Conservation (phyloP, 2,797 vertebrate genomes). For the Falco columbarius region DNA sequence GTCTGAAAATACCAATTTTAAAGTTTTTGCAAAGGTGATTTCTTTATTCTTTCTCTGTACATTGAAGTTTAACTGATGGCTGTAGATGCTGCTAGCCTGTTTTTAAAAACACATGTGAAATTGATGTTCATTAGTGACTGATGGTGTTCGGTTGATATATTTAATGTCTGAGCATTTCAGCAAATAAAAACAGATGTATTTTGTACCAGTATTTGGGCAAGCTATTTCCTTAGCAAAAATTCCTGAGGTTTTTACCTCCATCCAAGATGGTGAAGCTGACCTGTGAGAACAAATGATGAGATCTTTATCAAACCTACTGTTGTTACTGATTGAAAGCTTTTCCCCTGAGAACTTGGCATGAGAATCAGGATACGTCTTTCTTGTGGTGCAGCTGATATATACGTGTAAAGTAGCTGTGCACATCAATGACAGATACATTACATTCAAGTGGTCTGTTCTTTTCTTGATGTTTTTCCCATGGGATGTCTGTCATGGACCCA, state of each 20-base stretch:
- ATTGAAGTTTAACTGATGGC: neutral
- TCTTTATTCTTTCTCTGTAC: neutral
- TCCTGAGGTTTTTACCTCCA: neutral
- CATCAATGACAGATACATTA: neutral
- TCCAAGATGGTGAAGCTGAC: neutral
- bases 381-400: neutral
- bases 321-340: neutral
- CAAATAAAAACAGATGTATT: fast-evolving
- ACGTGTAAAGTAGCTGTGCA: neutral
- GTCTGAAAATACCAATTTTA: neutral
- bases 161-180: neutral
- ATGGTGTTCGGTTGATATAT: neutral
- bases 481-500: neutral
- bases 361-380: neutral
- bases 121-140: neutral
- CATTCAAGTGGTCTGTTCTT: neutral
- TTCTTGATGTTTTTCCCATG: neutral
- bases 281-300: neutral
- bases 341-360: neutral
- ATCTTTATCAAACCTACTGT: neutral
- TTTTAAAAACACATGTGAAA: neutral
- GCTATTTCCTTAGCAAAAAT: neutral
- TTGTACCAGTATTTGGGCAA: neutral
- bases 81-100: neutral
- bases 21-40: neutral